A percentile compares a stretch with the other conserved stretches of the same genome.
These are phyloP conservation scores for Helleia helle DNA, from an alignment of 2,888 invertebrate species.

Conservation along the genomic window DNA sequence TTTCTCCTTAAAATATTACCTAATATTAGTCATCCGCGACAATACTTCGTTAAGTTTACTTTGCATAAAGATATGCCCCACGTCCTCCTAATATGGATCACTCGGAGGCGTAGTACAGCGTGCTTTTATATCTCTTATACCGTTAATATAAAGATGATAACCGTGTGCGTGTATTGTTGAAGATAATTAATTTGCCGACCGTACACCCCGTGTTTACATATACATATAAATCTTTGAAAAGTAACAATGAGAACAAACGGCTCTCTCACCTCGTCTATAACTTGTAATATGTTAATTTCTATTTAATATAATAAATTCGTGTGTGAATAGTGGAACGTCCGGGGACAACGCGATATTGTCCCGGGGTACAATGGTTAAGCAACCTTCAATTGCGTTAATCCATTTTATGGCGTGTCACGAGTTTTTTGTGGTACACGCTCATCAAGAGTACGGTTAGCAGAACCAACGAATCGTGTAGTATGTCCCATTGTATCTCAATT, in stretches of 20 bases:
- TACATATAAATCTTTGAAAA: slow-evolving; percentile 54
- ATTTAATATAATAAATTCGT: slow-evolving; percentile 64
- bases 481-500: too few species aligned
- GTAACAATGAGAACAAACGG: slow-evolving; percentile 47
- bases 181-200: slow-evolving; percentile 8
- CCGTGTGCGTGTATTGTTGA: slow-evolving; percentile 8
- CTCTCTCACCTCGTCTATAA: slow-evolving; percentile 43
- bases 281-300: slow-evolving; percentile 66
- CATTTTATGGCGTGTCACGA: slow-evolving; percentile 68
- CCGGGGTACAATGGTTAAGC: slow-evolving; percentile 31
- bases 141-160: slow-evolving; percentile 8
- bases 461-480: too few species aligned
- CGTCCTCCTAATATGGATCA: slow-evolving; percentile 10
- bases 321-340: slow-evolving; percentile 42
- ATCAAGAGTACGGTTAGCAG: slow-evolving; percentile 19
- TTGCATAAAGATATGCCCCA: slow-evolving; percentile 37
- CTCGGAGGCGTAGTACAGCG: slow-evolving; percentile 9
- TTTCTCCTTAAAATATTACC: slow-evolving; percentile 35
- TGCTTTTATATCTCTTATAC: slow-evolving; percentile 5
- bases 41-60: slow-evolving; percentile 60
- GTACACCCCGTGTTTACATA: slow-evolving; percentile 50
- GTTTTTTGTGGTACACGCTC: slow-evolving; percentile 26
- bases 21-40: slow-evolving; percentile 41
- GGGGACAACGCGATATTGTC: slow-evolving; percentile 32
- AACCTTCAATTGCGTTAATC: slow-evolving; percentile 58